Base-by-base conservation (phyloP, 2,113 vertebrate species). In the Cochlearius cochlearius region DNA sequence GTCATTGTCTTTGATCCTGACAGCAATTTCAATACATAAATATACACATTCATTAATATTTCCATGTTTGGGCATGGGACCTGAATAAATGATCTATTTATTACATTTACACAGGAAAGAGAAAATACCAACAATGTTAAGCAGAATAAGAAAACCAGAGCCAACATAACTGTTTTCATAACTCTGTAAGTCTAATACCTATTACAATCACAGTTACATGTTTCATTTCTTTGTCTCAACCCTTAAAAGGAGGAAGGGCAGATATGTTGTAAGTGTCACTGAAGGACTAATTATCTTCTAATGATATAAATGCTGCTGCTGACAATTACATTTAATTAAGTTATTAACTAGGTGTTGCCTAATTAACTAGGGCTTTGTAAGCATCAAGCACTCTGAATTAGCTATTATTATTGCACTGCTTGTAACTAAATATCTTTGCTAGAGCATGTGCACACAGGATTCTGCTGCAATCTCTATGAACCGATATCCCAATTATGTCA, bases 341-440 rank as follows among this genome's bases (percentile, higher is more conserved):
- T 95, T 95, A 93, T 95, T 96, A 92, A 93, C 79, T 91, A 81
- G 55, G 27, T 74, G 62, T 64, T 87, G 76, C 49, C 56, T 93
- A 95, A 90, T 90, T 78, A 92, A 76, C 69, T 53, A 84, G 79
- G 43, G 50, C 39, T 63, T 77, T 88, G 52, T 71, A 50, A 45
- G 18, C 1, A 1, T 34, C 59, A 71, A 77, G 47, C 30, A 60
- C 27, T 84, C 47, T 34, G 80, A 92, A 93, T 30, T 30, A 68
- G 88, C 68, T 95, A 27, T 63, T 74, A 80, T 71, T 92, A 77
- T 34, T 52, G 43, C 49, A 34, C 56, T 45, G 58, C 73, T 79
- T 82, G 75, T 78, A 95, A 94, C 81, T 68, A 71, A 60, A 1
- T 90, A 43, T 45, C 60, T 84, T 75, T 75, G 72, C 67, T 30